phyloP scores from a whole-genome alignment of 2,888 invertebrate genomes.

The Neocrepidodera transversa region DNA sequence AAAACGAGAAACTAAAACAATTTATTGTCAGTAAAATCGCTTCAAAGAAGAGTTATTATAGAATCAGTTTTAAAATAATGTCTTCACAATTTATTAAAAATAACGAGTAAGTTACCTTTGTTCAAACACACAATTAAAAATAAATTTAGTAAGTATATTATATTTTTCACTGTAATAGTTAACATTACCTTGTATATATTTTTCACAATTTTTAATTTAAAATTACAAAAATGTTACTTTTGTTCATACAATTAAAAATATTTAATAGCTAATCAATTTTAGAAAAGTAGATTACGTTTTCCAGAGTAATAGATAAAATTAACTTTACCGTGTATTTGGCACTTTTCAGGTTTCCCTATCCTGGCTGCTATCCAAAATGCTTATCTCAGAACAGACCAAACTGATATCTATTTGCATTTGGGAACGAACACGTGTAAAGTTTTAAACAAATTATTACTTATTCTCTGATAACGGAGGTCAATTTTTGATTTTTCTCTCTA shows the following conservation, averaged over 20 bases:
- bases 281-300: neutral
- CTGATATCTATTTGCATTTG: slow-evolving; percentile 23
- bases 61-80: too few relatives aligned
- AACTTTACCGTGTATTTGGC: slow-evolving; percentile 16
- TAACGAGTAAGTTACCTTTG: neutral
- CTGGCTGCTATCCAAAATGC: slow-evolving; percentile 23
- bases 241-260: too few relatives aligned
- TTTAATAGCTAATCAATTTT: slow-evolving; percentile 7
- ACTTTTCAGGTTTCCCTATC: slow-evolving; percentile 11
- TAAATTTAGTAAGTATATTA: too few relatives aligned
- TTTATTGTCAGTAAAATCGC: too few relatives aligned
- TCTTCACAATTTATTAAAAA: neutral
- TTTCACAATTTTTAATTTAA: too few relatives aligned
- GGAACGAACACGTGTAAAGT: slow-evolving; percentile 25
- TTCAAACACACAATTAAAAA: slow-evolving; percentile 9
- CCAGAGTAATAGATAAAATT: slow-evolving; percentile 7
- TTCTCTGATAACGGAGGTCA: slow-evolving; percentile 31
- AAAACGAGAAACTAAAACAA: too few relatives aligned
- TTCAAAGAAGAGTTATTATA: too few relatives aligned
- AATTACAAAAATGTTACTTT: too few relatives aligned
- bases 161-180: too few relatives aligned
- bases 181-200: too few relatives aligned
- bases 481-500: slow-evolving; percentile 22
- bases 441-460: slow-evolving; percentile 27
- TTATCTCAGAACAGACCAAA: slow-evolving; percentile 19